A percentile compares a stretch with the other conserved stretches of the same genome.
Evolutionary conservation across 2,113 vertebrate species (phyloP).

Genomic region (Neotragus pygmaeus): DNA sequence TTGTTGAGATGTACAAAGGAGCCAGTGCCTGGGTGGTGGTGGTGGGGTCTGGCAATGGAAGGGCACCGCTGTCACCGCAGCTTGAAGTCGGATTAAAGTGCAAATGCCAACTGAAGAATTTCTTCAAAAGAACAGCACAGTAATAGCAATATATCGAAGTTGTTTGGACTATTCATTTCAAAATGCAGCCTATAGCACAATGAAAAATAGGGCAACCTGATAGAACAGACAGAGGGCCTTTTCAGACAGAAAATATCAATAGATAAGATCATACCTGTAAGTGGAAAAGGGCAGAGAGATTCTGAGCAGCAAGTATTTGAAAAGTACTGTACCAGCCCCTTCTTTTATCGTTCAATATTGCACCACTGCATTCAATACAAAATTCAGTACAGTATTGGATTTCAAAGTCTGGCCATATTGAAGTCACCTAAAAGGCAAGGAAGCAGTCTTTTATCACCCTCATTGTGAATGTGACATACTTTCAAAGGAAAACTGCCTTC

Average conservation of each 20-base stretch:
- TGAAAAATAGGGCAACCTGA: conserved; percentile 70
- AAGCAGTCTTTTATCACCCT: conserved; percentile 66
- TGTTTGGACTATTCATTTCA: conserved; percentile 69
- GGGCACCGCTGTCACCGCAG: not conserved
- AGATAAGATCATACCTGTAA: conserved; percentile 65
- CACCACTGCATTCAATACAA: conserved; percentile 63
- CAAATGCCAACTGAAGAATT: conserved; percentile 62
- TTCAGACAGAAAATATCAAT: conserved; percentile 70
- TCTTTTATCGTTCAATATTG: conserved; percentile 70
- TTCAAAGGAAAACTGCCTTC: conserved; percentile 62
- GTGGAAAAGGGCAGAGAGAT: conserved; percentile 63
- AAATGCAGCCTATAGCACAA: conserved; percentile 65
- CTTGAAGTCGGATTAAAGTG: conserved; percentile 56
- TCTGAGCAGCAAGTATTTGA: conserved; percentile 72
- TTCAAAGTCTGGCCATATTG: conserved; percentile 72
- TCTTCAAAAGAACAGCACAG: conserved; percentile 49
- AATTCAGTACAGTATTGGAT: conserved; percentile 68
- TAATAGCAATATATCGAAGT: conserved; percentile 55
- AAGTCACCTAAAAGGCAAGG: conserved; percentile 69
- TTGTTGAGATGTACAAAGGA: not conserved
- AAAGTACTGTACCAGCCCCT: conserved; percentile 63
- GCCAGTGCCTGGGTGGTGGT: not conserved
- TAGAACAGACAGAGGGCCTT: conserved; percentile 60
- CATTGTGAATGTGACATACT: conserved; percentile 65
- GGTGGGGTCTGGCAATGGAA: not conserved